Evolutionary conservation across 2,113 vertebrate species (phyloP).

Genomic region (Rhadina sibilatrix): DNA sequence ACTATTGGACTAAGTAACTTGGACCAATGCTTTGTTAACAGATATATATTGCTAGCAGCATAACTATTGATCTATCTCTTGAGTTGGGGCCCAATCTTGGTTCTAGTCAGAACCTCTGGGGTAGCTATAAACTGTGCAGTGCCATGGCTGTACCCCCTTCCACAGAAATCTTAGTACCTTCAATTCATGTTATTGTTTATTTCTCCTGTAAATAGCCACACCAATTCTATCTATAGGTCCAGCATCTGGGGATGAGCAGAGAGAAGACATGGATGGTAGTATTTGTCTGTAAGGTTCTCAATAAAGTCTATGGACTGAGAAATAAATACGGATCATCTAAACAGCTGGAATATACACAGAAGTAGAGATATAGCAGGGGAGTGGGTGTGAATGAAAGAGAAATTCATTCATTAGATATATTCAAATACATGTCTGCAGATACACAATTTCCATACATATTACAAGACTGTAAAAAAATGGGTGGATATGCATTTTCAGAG

Average conservation of each 20-base stretch:
- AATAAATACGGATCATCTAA: background rate
- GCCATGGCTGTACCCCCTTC: background rate
- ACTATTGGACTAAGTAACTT: background rate
- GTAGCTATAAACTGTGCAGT: background rate
- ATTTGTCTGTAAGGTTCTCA: background rate
- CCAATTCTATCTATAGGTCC: background rate
- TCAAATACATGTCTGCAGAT: conserved; percentile 5
- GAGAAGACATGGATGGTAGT: background rate
- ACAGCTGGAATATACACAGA: background rate
- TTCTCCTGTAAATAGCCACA: background rate
- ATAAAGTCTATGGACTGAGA: background rate
- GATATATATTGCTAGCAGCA: background rate
- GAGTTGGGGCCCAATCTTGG: background rate
- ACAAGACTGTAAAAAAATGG: background rate
- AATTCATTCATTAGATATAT: background rate
- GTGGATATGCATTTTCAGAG: background rate
- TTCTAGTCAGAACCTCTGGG: background rate
- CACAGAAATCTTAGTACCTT: background rate
- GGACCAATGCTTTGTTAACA: background rate
- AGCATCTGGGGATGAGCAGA: background rate
- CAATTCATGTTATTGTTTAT: background rate
- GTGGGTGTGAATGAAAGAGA: background rate
- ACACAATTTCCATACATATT: background rate
- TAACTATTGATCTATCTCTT: background rate
- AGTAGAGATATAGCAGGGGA: background rate